These are phyloP conservation scores for Rapana venosa DNA, from an alignment of 2,888 invertebrate genomes.

Conservation along the genomic window DNA sequence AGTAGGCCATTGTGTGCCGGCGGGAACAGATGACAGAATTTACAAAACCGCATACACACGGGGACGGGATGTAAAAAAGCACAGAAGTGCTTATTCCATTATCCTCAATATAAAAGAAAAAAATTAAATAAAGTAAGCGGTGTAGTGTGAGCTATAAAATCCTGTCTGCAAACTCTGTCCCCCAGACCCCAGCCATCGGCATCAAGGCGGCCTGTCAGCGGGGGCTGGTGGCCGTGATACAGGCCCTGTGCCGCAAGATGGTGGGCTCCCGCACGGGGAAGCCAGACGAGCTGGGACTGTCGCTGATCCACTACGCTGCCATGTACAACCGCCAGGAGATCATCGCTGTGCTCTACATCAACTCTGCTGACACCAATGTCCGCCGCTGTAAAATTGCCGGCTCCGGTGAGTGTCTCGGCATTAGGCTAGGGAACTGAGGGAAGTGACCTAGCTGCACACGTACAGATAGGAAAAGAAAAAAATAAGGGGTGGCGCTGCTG, in stretches of 20 bases:
- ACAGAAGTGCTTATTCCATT: no score
- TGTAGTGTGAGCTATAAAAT: no score
- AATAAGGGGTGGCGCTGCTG: no score
- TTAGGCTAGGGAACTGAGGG: no score
- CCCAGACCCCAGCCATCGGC: conserved; percentile 72
- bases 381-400: conserved; percentile 39
- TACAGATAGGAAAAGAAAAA: no score
- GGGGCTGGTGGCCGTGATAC: conserved; percentile 76
- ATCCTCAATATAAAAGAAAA: no score
- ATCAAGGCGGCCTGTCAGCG: conserved; percentile 73
- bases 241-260: conserved; percentile 72
- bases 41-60: no score
- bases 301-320: conserved; percentile 76
- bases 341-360: conserved; percentile 72
- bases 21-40: no score
- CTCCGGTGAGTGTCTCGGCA: not conserved
- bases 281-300: conserved; percentile 76
- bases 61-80: no score
- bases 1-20: no score
- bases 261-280: conserved; percentile 75
- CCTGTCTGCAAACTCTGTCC: not conserved
- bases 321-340: conserved; percentile 76
- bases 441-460: no score
- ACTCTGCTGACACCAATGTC: conserved; percentile 75
- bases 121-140: no score